Percentiles rank a stretch among this genome's conserved stretches.
Conservation (phyloP, 2,797 vertebrate species). For the Myiotriccus ornatus region DNA sequence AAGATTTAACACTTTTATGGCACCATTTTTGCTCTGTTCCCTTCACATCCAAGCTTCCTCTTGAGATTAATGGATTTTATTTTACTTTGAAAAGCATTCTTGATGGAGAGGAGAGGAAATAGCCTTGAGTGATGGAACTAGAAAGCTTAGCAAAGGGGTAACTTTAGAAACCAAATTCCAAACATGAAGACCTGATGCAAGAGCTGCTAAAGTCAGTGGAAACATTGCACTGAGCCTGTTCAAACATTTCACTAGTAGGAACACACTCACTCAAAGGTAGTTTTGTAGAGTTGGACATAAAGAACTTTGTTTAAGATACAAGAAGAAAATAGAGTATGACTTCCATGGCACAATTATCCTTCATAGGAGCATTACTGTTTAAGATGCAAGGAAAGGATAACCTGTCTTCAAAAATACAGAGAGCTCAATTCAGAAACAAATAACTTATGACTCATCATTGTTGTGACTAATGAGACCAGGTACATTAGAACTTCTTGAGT, state of each 20-base stretch:
- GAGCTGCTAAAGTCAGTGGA: not conserved
- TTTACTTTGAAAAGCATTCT: not conserved
- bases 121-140: not conserved
- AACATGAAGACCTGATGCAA: not conserved
- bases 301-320: not conserved
- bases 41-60: not conserved
- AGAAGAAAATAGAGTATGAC: not conserved
- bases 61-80: not conserved
- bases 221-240: not conserved
- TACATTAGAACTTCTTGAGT: not conserved
- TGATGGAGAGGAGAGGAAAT: not conserved
- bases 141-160: not conserved
- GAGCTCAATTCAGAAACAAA: not conserved
- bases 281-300: not conserved
- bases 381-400: not conserved
- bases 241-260: not conserved
- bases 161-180: not conserved
- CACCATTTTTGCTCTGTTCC: not conserved
- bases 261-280: not conserved
- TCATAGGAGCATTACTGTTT: not conserved
- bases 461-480: not conserved
- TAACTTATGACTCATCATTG: not conserved
- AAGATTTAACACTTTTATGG: not conserved
- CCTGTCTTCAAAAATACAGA: not conserved
- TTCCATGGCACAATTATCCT: not conserved